Evolutionary conservation across 2,888 invertebrate species (phyloP), one percentile per base, ranked within the genome.

Genomic region (Microdon myrmicae): DNA sequence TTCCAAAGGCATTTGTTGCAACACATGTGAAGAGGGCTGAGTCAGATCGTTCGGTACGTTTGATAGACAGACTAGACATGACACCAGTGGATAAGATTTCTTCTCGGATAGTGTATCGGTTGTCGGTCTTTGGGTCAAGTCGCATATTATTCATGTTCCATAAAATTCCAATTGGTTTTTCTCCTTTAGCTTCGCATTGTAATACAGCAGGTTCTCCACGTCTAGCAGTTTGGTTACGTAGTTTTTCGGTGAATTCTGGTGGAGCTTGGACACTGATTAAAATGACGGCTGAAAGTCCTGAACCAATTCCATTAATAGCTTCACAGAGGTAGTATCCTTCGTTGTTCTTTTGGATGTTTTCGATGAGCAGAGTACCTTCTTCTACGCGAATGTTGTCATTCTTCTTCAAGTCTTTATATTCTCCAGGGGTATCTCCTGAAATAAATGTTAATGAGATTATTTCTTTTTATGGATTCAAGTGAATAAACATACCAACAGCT

Each of bases 121-220:
- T 90, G 76, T 94, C 93, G 61, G 89, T 88, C 81, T 94, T 93
- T 41, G 93, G 90, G 79, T 95, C 94, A 68, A 94, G 82, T 17
- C 94, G 87, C 81, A 92, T 93, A 81, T 92, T 93, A 81, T 94
- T 93, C 87, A 94, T 94, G 82, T 93, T 94, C 94, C 95, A 95
- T 67, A 93, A 84, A 68, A 95, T 94, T 70, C 94, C 94, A 78
- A 95, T 94, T 20, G 95, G 95, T 84, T 93, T 93, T 79, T 95
- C 95, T 69, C 95, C 94, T 78, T 92, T 92, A 20, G 94, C 94
- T 81, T 93, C 92, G 78, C 95, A 95, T 74, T 93, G 92, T 59
- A 95, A 78, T 5, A 94, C 94, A 23, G 94, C 92, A 17, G 94
- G 92, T 79, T 95, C 94, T 49, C 92, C 92, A 68, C 93, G 87